Percentiles rank a stretch among this genome's conserved stretches.
phyloP scores from a whole-genome alignment of 1,140 invertebrate species.

The Parapsyche elsis region DNA sequence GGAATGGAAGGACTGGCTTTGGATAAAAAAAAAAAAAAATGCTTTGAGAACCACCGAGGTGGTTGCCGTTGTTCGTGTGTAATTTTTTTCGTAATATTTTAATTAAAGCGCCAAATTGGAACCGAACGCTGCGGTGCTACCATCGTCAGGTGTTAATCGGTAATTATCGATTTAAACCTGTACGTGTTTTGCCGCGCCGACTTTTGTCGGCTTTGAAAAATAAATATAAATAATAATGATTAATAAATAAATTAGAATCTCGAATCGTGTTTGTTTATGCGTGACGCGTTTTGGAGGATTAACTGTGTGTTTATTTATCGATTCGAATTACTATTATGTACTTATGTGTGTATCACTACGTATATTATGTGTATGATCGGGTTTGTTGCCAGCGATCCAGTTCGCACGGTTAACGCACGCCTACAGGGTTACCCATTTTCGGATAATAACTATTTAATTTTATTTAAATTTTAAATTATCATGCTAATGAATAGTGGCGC shows the following conservation, averaged over 20 bases:
- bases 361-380: no score
- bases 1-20: background rate
- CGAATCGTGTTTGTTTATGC: slow-evolving; percentile 12
- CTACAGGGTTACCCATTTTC: no score
- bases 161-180: slow-evolving; percentile 43
- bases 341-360: no score
- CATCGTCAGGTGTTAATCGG: slow-evolving; percentile 12
- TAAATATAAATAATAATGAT: slow-evolving; percentile 1
- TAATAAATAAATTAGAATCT: background rate
- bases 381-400: no score
- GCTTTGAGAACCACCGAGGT: no score
- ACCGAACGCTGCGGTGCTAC: background rate
- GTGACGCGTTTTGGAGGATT: background rate
- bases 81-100: slow-evolving; percentile 16
- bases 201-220: background rate
- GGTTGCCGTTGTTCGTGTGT: no score
- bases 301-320: slow-evolving; percentile 16
- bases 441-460: no score
- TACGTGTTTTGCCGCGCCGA: background rate
- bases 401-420: no score
- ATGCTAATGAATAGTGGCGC: no score
- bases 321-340: no score
- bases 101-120: slow-evolving; percentile 26
- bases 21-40: background rate
- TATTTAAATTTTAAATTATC: no score